A percentile compares a stretch with the other conserved stretches of the same genome.
phyloP scores from a whole-genome alignment of 64 coral and sea anemone genomes.

The Montipora cactus region DNA sequence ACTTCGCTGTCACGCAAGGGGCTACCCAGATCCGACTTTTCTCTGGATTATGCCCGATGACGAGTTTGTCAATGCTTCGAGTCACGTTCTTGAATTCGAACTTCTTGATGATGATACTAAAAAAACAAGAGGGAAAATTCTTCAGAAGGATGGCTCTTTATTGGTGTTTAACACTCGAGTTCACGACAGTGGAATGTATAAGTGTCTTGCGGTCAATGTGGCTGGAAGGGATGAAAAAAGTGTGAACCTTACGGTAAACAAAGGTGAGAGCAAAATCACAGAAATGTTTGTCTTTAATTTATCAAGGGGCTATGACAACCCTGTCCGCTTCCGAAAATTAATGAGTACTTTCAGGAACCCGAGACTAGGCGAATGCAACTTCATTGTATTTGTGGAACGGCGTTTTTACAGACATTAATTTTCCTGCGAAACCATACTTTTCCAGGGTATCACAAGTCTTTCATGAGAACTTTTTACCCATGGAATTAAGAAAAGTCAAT shows the following conservation, averaged over 20 bases:
- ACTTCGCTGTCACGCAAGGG: slow-evolving; percentile 39
- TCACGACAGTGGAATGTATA: slow-evolving; percentile 62
- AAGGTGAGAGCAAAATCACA: slow-evolving; percentile 36
- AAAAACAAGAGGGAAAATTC: not conserved
- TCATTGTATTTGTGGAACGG: too few species aligned
- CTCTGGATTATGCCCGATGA: slow-evolving; percentile 39
- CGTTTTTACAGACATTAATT: too few species aligned
- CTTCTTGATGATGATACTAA: slow-evolving; percentile 37
- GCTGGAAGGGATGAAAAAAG: slow-evolving; percentile 39
- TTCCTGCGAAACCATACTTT: too few species aligned
- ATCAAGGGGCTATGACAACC: too few species aligned
- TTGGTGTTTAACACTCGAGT: slow-evolving; percentile 55
- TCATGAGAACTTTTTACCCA: too few species aligned
- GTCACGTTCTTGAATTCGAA: not conserved
- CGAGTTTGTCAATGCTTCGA: not conserved
- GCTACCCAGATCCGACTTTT: slow-evolving; percentile 35
- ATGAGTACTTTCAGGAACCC: too few species aligned
- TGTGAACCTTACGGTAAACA: slow-evolving; percentile 54
- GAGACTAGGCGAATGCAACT: too few species aligned
- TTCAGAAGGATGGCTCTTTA: slow-evolving; percentile 62
- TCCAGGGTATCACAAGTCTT: too few species aligned
- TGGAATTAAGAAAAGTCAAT: too few species aligned
- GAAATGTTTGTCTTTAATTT: too few species aligned
- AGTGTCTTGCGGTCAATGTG: slow-evolving; percentile 61
- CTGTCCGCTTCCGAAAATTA: too few species aligned